Evolutionary conservation across 1,140 invertebrate genomes (phyloP).

Genomic region (Bombus impatiens): DNA sequence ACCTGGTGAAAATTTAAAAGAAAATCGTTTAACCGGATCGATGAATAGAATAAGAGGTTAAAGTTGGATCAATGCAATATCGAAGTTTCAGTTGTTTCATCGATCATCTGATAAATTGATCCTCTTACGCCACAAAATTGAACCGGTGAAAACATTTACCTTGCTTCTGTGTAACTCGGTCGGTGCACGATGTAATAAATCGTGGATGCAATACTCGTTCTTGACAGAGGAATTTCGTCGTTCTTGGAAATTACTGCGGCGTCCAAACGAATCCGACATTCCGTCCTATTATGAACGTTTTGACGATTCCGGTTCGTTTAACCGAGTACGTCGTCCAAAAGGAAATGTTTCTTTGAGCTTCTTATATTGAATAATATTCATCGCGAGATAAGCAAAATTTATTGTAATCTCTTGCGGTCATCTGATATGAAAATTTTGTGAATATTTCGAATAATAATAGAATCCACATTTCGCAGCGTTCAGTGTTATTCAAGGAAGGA

Average conservation of each 20-base stretch:
- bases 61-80: not conserved
- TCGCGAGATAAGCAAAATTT: not conserved
- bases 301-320: constrained; percentile 2
- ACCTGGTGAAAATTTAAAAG: not conserved
- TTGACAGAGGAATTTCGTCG: constrained; percentile 38
- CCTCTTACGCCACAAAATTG: constrained; percentile 3
- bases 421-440: not conserved
- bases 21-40: not conserved
- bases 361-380: not conserved
- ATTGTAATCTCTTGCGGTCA: not conserved
- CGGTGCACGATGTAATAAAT: constrained; percentile 44
- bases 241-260: constrained; percentile 11
- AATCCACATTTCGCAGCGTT: not conserved
- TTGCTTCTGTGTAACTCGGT: constrained; percentile 19
- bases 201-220: constrained; percentile 8
- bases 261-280: constrained; percentile 26
- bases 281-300: constrained; percentile 36
- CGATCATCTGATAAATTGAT: not conserved
- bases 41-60: not conserved
- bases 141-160: constrained; percentile 41
- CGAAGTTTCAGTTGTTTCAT: not conserved
- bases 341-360: not conserved
- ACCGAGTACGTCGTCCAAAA: too few relatives aligned
- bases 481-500: not conserved
- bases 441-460: not conserved